Conservation (phyloP, 2,797 vertebrate genomes). For the Semaprochilodus insignis region DNA sequence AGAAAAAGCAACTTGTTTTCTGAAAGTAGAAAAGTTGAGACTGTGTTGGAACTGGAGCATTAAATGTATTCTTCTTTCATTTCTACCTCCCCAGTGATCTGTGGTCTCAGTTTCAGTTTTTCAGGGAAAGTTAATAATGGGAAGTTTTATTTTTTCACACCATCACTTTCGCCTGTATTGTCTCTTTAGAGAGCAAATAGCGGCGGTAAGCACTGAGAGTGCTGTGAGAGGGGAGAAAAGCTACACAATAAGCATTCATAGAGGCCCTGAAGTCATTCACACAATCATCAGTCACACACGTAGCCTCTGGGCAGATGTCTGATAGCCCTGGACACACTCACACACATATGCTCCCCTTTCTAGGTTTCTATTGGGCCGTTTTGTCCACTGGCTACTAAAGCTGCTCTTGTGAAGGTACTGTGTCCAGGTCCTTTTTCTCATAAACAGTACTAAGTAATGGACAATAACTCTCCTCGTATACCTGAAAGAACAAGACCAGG, state of each 20-base stretch:
- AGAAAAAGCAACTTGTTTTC: conserved; percentile 11
- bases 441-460: background rate
- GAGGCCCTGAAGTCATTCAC: conserved; percentile 78
- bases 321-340: conserved; percentile 72
- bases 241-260: conserved; percentile 76
- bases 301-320: conserved; percentile 78
- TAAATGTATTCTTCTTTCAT: conserved; percentile 30
- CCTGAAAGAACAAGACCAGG: too few relatives aligned
- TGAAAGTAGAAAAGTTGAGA: conserved; percentile 26
- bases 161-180: conserved; percentile 74
- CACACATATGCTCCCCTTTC: conserved; percentile 45
- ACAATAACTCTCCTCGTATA: background rate
- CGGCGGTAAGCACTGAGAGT: conserved; percentile 66
- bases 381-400: conserved; percentile 46
- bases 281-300: conserved; percentile 78
- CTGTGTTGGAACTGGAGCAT: conserved; percentile 56
- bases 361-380: conserved; percentile 63
- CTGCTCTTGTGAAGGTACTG: conserved; percentile 51
- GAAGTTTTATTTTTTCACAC: conserved; percentile 39
- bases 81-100: conserved; percentile 43
- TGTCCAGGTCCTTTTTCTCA: background rate
- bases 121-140: conserved; percentile 67
- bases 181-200: conserved; percentile 68
- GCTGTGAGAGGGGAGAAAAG: conserved; percentile 73
- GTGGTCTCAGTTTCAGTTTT: conserved; percentile 58